phyloP scores from a whole-genome alignment of 2,113 vertebrate genomes.

The zebrafish (Danio rerio) region GRCz12tu NC_133197.1:12862001-12862500 shows the following conservation, averaged over 20 bases:
- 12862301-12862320: slow-evolving; percentile 13
- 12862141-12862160: no score
- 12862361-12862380: no score
- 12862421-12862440: slow-evolving; percentile 42
- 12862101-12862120: no score
- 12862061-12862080: no score
- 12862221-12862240: not conserved
- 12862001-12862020: no score
- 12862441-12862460: slow-evolving; percentile 34
- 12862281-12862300: slow-evolving; percentile 2
- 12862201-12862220: not conserved
- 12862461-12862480: slow-evolving; percentile 50
- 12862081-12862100: no score
- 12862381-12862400: slow-evolving; percentile 29
- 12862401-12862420: slow-evolving; percentile 46
- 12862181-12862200: not conserved
- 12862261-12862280: not conserved
- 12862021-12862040: no score
- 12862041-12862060: no score
- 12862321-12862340: slow-evolving; percentile 32
- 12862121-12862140: no score
- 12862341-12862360: not conserved
- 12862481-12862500: slow-evolving; percentile 42
- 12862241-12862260: not conserved
- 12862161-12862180: no score